A percentile compares a stretch with the other conserved stretches of the same genome.
phyloP scores from a whole-genome alignment of 2,888 invertebrate species.

The Dexiosoma caninum region DNA sequence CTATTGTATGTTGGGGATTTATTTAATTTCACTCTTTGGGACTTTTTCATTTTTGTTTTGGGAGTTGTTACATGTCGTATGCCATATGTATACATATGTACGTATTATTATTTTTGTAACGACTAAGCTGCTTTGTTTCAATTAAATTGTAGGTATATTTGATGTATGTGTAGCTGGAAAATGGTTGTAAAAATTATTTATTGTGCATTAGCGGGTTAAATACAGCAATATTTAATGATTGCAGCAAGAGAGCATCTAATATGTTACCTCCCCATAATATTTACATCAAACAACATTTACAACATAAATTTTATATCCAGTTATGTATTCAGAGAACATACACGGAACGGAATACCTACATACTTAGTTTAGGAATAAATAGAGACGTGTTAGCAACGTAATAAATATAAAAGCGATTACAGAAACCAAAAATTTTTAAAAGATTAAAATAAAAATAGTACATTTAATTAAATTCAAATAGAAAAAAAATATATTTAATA shows the following conservation, averaged over 20 bases:
- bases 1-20: too few species aligned
- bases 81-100: too few species aligned
- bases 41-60: too few species aligned
- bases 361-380: slow-evolving; percentile 49
- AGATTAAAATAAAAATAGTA: background rate
- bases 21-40: too few species aligned
- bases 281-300: slow-evolving; percentile 2
- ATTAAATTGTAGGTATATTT: too few species aligned
- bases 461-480: background rate
- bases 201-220: slow-evolving; percentile 14
- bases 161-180: too few species aligned
- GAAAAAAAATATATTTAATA: background rate
- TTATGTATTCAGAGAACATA: slow-evolving; percentile 50
- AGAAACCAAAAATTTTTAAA: background rate
- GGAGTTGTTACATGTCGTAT: too few species aligned
- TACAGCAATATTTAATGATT: background rate
- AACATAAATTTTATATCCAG: slow-evolving; percentile 14
- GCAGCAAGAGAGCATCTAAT: slow-evolving; percentile 31
- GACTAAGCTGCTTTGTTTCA: too few species aligned
- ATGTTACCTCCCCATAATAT: slow-evolving; percentile 19
- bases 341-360: slow-evolving; percentile 56
- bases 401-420: background rate
- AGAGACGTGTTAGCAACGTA: slow-evolving; percentile 27
- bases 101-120: too few species aligned
- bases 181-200: too few species aligned